phyloP scores from a whole-genome alignment of 2,113 vertebrate genomes.

The Diadophis punctatus region DNA sequence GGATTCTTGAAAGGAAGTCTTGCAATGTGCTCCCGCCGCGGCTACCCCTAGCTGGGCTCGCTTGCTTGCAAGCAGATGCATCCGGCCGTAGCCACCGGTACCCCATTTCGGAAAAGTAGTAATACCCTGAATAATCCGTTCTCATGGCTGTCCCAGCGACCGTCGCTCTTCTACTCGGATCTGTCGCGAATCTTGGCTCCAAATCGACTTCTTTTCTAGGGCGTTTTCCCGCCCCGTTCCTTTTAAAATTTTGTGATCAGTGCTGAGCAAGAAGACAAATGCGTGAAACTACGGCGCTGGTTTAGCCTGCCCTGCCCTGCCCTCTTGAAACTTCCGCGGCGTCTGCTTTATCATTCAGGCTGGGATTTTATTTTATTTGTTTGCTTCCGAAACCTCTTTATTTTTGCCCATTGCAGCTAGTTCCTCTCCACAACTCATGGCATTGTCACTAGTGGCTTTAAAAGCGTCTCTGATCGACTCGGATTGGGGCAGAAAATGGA shows the following conservation, averaged over 20 bases:
- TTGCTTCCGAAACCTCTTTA: neutral
- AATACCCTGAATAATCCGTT: neutral
- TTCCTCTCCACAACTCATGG: too few relatives aligned
- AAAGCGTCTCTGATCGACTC: neutral
- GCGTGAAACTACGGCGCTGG: neutral
- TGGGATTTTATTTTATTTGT: neutral
- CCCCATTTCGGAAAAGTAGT: neutral
- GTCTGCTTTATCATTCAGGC: neutral
- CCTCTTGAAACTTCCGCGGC: neutral
- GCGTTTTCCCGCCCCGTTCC: neutral
- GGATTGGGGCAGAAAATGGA: neutral
- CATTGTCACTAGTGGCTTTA: neutral
- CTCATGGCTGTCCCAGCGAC: neutral
- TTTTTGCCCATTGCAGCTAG: too few relatives aligned
- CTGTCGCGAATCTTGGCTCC: slow-evolving; percentile 3
- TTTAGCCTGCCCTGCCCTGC: neutral
- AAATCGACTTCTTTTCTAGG: too few relatives aligned
- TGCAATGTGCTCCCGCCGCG: neutral
- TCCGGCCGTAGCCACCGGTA: neutral
- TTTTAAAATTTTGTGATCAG: neutral
- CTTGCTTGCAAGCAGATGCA: neutral
- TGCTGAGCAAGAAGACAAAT: neutral
- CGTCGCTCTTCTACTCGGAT: neutral
- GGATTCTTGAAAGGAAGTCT: neutral
- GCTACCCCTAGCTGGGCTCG: neutral